Conservation (phyloP, 1,140 invertebrate genomes). For the Drosophila dunni region DNA sequence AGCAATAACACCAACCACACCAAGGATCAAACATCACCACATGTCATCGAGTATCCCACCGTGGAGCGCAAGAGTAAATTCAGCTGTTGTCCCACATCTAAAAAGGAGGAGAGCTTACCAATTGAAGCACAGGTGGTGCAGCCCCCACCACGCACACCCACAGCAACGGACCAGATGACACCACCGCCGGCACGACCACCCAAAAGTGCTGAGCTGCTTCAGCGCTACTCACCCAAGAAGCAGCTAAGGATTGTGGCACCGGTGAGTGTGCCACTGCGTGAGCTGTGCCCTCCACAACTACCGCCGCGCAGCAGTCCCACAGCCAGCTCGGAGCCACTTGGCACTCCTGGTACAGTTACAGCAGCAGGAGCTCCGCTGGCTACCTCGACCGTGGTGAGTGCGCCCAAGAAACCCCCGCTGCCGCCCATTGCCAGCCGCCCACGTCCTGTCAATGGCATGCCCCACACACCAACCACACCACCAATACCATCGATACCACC, state of each 20-base stretch:
- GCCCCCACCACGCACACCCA: conserved; percentile 86
- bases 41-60: conserved; percentile 88
- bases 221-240: conserved; percentile 84
- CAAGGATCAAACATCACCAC: conserved; percentile 50
- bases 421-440: conserved; percentile 88
- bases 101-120: conserved; percentile 66
- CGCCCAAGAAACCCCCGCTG: conserved; percentile 89
- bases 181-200: conserved; percentile 87
- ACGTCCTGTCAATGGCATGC: conserved; percentile 77
- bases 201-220: conserved; percentile 85
- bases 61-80: conserved; percentile 89
- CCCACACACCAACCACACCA: conserved; percentile 38
- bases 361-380: background rate
- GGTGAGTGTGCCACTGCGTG: conserved; percentile 33
- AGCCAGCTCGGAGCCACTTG: conserved; percentile 18
- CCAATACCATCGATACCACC: conserved; percentile 73
- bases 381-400: conserved; percentile 76
- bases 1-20: background rate
- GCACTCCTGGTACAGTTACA: conserved; percentile 6
- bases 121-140: conserved; percentile 30
- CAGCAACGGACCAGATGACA: conserved; percentile 77
- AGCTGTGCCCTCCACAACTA: conserved; percentile 85
- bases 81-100: conserved; percentile 88
- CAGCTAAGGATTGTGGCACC: conserved; percentile 48
- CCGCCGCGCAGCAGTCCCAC: conserved; percentile 85